phyloP scores from a whole-genome alignment of 2,113 vertebrate species.

The Stegastes partitus region DNA sequence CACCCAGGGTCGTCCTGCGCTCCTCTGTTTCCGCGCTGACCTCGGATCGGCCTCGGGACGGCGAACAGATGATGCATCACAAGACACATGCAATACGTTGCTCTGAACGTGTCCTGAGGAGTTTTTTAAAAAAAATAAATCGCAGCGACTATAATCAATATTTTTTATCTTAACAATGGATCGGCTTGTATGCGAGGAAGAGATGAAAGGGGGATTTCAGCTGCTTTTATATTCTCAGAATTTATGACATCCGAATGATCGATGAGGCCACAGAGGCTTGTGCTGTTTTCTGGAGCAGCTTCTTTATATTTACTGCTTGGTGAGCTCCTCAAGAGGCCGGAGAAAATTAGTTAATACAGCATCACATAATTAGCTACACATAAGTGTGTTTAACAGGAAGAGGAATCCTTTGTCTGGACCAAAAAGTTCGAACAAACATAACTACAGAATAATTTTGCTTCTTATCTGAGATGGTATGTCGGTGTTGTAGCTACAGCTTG shows the following conservation, averaged over 20 bases:
- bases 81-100: not conserved
- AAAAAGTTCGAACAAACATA: too few species aligned
- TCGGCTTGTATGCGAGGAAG: not conserved
- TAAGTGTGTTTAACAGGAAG: too few species aligned
- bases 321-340: too few species aligned
- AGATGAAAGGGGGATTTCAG: not conserved
- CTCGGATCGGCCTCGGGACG: constrained; percentile 39
- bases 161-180: not conserved
- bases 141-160: not conserved
- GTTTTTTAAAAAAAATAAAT: not conserved
- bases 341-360: too few species aligned
- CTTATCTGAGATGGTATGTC: too few species aligned
- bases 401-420: too few species aligned
- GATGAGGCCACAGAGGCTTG: not conserved
- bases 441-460: too few species aligned
- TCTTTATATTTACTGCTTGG: too few species aligned
- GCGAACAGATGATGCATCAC: not conserved
- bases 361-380: too few species aligned
- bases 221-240: not conserved
- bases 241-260: not conserved
- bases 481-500: too few species aligned
- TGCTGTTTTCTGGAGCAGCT: not conserved
- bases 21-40: constrained; percentile 31
- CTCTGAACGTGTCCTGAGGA: not conserved
- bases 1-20: constrained; percentile 1